Conservation (phyloP, 30 jellyfish, hydroid and myxozoan species). For the Hydractinia symbiolongicarpus region DNA sequence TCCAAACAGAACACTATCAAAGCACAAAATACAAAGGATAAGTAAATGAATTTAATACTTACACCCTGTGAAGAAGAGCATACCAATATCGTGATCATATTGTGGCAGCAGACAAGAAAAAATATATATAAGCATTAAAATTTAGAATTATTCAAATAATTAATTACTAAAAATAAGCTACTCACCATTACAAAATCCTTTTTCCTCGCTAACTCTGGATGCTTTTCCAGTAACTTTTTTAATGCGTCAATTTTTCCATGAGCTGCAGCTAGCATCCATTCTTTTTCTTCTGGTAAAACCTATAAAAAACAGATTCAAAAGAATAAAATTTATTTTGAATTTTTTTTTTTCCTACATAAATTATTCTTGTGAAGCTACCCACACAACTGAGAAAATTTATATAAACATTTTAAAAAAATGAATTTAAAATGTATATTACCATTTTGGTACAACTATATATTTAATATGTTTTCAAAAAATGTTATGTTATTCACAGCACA, state of each 20-base stretch:
- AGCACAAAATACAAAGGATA: neutral
- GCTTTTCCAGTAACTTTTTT: constrained; percentile 42
- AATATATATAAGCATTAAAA: neutral
- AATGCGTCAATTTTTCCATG: constrained; percentile 48
- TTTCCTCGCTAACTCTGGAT: constrained; percentile 58
- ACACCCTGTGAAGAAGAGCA: neutral
- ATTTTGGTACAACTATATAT: no score
- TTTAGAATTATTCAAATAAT: no score
- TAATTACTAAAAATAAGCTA: neutral
- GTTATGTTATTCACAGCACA: no score
- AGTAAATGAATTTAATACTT: neutral
- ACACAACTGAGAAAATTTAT: no score
- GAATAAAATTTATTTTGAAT: neutral
- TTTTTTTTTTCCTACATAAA: no score
- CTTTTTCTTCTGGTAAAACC: constrained; percentile 45
- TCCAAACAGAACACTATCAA: neutral
- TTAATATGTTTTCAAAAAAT: no score
- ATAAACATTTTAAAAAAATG: neutral
- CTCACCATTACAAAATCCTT: constrained; percentile 71
- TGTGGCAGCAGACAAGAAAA: neutral
- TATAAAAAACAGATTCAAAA: neutral
- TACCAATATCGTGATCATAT: neutral
- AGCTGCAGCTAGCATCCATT: constrained; percentile 66
- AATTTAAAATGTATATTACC: neutral
- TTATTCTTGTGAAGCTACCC: no score